Conservation (phyloP, 2,797 vertebrate genomes). For the Channa striata region DNA sequence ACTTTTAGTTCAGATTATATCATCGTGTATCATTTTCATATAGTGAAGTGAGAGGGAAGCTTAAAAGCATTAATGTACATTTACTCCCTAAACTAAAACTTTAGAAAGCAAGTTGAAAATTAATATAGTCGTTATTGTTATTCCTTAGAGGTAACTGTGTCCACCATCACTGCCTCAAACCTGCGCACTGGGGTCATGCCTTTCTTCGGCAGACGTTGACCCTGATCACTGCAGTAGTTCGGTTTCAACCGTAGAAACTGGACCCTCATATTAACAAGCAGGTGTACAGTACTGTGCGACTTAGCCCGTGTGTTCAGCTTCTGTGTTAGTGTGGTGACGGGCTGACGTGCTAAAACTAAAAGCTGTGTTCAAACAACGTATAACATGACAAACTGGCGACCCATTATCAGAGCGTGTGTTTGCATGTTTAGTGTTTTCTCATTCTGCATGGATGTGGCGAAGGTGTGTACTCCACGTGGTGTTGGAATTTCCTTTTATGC, state of each 20-base stretch:
- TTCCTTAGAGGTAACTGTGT: conserved; percentile 19
- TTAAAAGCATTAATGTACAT: too few relatives aligned
- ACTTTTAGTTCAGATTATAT: too few relatives aligned
- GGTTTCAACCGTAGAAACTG: conserved; percentile 7
- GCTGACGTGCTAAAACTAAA: conserved; percentile 84
- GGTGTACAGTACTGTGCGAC: conserved; percentile 73
- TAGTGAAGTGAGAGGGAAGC: too few relatives aligned
- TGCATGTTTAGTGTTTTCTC: conserved; percentile 44
- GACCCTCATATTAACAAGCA: conserved; percentile 18
- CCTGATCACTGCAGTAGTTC: not conserved
- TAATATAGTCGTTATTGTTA: too few relatives aligned
- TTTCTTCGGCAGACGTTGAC: conserved; percentile 6
- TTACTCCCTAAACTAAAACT: too few relatives aligned
- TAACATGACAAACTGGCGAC: conserved; percentile 29
- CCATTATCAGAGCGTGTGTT: conserved; percentile 33
- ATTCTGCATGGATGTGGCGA: conserved; percentile 68
- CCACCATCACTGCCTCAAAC: conserved; percentile 17
- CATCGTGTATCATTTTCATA: too few relatives aligned
- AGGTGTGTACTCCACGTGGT: conserved; percentile 22
- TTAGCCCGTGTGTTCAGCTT: conserved; percentile 68
- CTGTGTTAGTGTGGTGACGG: conserved; percentile 85
- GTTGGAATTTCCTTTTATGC: conserved; percentile 21
- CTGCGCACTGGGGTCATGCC: not conserved
- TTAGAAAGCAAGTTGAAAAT: too few relatives aligned
- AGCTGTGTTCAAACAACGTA: conserved; percentile 77